A percentile compares a stretch with the other conserved stretches of the same genome.
Conservation (phyloP, 2,797 vertebrate genomes). For the Percopsis omiscomaycus region DNA sequence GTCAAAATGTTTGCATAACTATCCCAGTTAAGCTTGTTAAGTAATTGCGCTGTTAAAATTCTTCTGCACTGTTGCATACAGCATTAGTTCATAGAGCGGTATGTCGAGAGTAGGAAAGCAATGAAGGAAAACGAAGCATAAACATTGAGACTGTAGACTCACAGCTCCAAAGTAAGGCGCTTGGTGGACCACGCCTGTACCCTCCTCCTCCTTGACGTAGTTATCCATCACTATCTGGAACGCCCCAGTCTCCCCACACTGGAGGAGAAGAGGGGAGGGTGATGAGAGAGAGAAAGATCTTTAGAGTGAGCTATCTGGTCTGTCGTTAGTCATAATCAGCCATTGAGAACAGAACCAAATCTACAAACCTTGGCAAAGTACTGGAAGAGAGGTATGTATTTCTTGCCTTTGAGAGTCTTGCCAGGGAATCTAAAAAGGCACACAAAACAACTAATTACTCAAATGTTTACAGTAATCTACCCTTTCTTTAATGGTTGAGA, state of each 20-base stretch:
- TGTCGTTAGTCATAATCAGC: constrained; percentile 17
- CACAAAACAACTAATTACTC: constrained; percentile 19
- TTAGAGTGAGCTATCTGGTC: constrained; percentile 5
- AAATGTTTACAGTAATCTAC: not conserved
- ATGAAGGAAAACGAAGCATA: not conserved
- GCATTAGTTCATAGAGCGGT: not conserved
- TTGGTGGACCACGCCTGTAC: constrained; percentile 96
- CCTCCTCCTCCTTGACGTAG: constrained; percentile 95
- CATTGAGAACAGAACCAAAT: constrained; percentile 16
- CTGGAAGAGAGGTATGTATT: constrained; percentile 90
- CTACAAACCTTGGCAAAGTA: constrained; percentile 92
- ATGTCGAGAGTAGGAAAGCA: not conserved
- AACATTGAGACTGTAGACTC: constrained; percentile 67
- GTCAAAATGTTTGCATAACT: no score
- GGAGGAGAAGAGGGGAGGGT: constrained; percentile 3
- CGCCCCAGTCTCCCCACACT: constrained; percentile 87
- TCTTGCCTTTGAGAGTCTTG: constrained; percentile 87
- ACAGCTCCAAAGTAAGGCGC: constrained; percentile 99
- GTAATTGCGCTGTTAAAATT: no score
- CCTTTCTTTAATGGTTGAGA: no score
- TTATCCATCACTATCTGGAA: constrained; percentile 89
- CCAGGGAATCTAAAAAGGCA: constrained; percentile 87
- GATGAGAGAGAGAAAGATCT: constrained; percentile 13
- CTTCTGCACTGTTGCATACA: no score
- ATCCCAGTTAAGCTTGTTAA: no score